A percentile compares a stretch with the other conserved stretches of the same genome.
These are phyloP conservation scores for Sinosuthora webbiana DNA, from an alignment of 2,113 vertebrate species.

Conservation along the genomic window DNA sequence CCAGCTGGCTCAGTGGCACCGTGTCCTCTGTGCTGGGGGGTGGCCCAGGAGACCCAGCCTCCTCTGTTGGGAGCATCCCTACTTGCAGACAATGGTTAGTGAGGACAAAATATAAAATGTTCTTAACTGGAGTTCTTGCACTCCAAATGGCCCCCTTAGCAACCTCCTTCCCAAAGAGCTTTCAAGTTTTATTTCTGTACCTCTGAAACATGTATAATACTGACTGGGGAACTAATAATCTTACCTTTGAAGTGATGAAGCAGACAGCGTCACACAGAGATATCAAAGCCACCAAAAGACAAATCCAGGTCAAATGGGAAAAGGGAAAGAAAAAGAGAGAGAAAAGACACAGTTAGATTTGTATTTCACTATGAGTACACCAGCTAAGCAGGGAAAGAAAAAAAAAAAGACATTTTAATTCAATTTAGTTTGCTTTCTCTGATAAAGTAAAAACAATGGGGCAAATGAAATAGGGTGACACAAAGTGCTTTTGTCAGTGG, in stretches of 20 bases:
- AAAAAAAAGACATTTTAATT: background rate
- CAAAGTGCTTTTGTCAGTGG: background rate
- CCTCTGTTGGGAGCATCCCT: background rate
- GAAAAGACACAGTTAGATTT: background rate
- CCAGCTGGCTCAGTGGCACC: background rate
- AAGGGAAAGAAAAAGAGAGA: background rate
- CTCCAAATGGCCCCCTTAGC: background rate
- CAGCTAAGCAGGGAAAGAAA: background rate
- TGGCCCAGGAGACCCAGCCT: background rate
- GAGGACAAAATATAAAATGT: background rate
- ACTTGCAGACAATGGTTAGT: background rate
- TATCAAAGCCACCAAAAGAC: constrained; percentile 47
- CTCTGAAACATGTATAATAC: background rate
- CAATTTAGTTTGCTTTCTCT: background rate
- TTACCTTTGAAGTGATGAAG: constrained; percentile 48
- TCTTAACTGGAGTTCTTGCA: background rate
- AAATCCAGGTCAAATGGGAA: constrained; percentile 10
- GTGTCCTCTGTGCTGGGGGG: accelerated
- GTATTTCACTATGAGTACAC: background rate
- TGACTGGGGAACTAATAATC: constrained; percentile 7
- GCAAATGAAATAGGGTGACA: background rate
- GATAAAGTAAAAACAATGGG: background rate
- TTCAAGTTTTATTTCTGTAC: background rate
- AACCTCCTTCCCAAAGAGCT: background rate
- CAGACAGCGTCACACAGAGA: background rate